These are phyloP conservation scores for Diogma glabrata DNA, from an alignment of 2,888 invertebrate species.

Conservation along the genomic window DNA sequence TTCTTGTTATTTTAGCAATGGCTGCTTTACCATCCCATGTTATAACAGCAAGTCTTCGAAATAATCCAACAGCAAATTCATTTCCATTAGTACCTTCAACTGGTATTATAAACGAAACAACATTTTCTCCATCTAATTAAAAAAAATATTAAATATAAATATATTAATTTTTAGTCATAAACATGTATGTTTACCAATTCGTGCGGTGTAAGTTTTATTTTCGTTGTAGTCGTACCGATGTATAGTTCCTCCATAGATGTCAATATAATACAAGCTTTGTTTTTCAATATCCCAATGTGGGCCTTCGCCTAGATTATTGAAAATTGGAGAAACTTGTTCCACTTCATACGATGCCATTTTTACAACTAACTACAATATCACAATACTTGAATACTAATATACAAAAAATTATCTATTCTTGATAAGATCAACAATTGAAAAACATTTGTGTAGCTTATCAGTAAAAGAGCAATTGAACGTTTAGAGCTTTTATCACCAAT, in stretches of 20 bases:
- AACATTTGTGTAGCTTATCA: too few relatives aligned
- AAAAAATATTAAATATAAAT: too few relatives aligned
- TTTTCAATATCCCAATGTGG: conserved; percentile 55
- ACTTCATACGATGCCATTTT: too few relatives aligned
- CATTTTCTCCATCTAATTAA: conserved; percentile 37
- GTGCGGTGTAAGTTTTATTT: conserved; percentile 43
- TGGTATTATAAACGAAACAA: conserved; percentile 48
- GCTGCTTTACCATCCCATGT: conserved; percentile 50
- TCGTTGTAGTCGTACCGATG: conserved; percentile 31
- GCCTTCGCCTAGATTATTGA: conserved; percentile 53
- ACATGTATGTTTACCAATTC: conserved; percentile 29
- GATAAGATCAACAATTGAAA: too few relatives aligned
- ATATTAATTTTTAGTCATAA: too few relatives aligned
- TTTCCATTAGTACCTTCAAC: conserved; percentile 45
- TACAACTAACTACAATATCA: too few relatives aligned
- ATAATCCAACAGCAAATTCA: conserved; percentile 52
- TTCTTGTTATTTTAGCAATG: conserved; percentile 38
- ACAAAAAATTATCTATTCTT: too few relatives aligned
- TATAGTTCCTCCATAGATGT: conserved; percentile 38
- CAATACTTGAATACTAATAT: too few relatives aligned
- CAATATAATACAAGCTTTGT: conserved; percentile 53
- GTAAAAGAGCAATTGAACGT: too few relatives aligned
- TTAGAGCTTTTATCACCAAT: too few relatives aligned
- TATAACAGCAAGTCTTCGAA: conserved; percentile 46
- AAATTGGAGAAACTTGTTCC: too few relatives aligned